Conservation (phyloP, 2,113 vertebrate species). For the Fulica atra region DNA sequence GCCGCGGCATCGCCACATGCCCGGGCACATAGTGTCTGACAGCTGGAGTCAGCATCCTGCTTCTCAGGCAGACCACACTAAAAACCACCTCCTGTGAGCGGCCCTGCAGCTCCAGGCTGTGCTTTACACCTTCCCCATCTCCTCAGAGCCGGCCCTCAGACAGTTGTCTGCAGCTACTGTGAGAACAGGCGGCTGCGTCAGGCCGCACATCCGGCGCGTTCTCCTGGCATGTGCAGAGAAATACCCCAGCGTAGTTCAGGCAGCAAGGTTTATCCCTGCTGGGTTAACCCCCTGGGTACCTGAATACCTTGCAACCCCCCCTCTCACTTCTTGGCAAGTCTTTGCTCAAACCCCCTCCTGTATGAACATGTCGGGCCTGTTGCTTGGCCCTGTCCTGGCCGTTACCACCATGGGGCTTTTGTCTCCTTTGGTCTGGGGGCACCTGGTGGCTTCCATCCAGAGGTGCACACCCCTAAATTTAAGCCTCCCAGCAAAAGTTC, state of each 20-base stretch:
- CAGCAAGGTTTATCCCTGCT: background rate
- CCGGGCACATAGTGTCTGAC: background rate
- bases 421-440: background rate
- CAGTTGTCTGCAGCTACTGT: background rate
- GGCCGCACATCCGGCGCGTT: background rate
- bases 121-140: background rate
- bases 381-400: background rate
- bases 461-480: background rate
- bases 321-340: background rate
- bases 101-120: background rate
- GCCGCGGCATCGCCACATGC: background rate
- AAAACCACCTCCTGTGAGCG: background rate
- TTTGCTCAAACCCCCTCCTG: background rate
- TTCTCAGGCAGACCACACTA: background rate
- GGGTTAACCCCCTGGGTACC: background rate
- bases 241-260: background rate
- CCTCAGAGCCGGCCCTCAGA: background rate
- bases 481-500: slow-evolving; percentile 11
- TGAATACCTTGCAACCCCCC: fast-evolving
- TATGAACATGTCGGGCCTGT: background rate
- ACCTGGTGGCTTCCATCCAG: background rate
- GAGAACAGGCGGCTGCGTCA: background rate
- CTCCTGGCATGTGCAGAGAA: background rate
- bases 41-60: background rate
- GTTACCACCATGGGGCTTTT: background rate